These are phyloP conservation scores for Cremastinae sp. DNA, from an alignment of 2,888 invertebrate genomes.

Conservation along the genomic window DNA sequence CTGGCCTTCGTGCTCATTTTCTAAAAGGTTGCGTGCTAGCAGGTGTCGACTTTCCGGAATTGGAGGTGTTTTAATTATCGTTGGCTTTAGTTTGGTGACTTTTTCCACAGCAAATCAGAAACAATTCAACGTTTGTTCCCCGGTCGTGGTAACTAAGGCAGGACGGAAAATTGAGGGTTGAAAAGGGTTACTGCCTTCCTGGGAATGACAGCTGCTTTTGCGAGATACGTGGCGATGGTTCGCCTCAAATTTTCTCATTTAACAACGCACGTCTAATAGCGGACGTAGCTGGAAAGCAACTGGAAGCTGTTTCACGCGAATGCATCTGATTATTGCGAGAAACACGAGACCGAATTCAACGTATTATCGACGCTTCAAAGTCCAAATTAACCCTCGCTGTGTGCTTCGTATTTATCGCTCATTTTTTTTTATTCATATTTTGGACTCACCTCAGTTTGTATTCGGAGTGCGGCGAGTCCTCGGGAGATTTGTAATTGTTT, in stretches of 20 bases:
- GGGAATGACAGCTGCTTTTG: conserved; percentile 77
- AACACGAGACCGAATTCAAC: neutral
- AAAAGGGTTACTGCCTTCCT: conserved; percentile 68
- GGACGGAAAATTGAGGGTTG: conserved; percentile 54
- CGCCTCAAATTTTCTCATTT: conserved; percentile 46
- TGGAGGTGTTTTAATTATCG: neutral
- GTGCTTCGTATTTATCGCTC: neutral
- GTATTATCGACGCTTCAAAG: neutral
- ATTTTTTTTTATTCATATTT: conserved; percentile 13
- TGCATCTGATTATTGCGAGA: neutral
- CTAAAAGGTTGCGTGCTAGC: too few relatives aligned
- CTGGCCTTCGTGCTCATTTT: too few relatives aligned
- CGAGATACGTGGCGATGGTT: conserved; percentile 73
- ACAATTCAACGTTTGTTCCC: conserved; percentile 36
- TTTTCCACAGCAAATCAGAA: conserved; percentile 7
- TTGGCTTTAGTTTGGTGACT: conserved; percentile 5
- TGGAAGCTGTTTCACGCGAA: conserved; percentile 24
- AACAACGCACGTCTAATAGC: neutral
- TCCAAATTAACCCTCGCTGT: neutral
- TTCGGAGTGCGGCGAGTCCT: conserved; percentile 73
- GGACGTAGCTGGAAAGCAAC: neutral
- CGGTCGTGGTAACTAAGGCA: too few relatives aligned
- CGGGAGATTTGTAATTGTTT: conserved; percentile 74
- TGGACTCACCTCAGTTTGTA: conserved; percentile 74
- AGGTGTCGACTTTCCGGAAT: neutral